Evolutionary conservation across 2,113 vertebrate species (phyloP).

Genomic region (Cettia cetti): DNA sequence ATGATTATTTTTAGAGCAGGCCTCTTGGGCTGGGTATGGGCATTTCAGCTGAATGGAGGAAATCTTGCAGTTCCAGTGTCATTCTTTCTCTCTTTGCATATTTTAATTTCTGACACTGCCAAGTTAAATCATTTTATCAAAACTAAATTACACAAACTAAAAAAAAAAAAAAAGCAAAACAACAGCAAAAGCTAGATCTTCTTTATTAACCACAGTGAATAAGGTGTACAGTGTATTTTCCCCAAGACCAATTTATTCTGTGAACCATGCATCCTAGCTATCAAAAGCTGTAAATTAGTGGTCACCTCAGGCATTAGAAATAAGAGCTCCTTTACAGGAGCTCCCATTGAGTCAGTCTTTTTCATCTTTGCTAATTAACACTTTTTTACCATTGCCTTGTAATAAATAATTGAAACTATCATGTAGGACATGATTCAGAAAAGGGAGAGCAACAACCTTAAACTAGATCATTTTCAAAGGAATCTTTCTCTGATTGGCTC

Average conservation of each 20-base stretch:
- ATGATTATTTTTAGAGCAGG: not conserved
- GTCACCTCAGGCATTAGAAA: slow-evolving; percentile 64
- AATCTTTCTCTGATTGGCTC: slow-evolving; percentile 7
- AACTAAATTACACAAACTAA: not conserved
- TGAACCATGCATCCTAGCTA: slow-evolving; percentile 32
- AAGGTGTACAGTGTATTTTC: slow-evolving; percentile 24
- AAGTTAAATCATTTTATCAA: not conserved
- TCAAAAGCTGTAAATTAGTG: slow-evolving; percentile 68
- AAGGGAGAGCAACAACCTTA: slow-evolving; percentile 31
- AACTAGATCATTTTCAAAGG: slow-evolving; percentile 40
- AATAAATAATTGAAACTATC: slow-evolving; percentile 68
- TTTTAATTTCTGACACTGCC: not conserved
- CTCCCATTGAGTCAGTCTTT: slow-evolving; percentile 59
- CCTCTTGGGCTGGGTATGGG: not conserved
- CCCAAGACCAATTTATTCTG: slow-evolving; percentile 48
- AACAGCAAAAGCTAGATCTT: not conserved
- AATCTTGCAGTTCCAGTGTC: not conserved
- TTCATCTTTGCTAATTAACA: slow-evolving; percentile 69
- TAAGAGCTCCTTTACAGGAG: slow-evolving; percentile 50
- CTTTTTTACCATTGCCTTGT: slow-evolving; percentile 58
- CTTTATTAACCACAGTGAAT: not conserved
- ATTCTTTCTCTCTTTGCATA: not conserved
- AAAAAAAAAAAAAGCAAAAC: not conserved
- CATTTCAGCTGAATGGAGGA: not conserved
- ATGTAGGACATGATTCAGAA: slow-evolving; percentile 53